A percentile compares a stretch with the other conserved stretches of the same genome.
Conservation (phyloP, 2,113 vertebrate genomes). For the Camelus bactrianus region DNA sequence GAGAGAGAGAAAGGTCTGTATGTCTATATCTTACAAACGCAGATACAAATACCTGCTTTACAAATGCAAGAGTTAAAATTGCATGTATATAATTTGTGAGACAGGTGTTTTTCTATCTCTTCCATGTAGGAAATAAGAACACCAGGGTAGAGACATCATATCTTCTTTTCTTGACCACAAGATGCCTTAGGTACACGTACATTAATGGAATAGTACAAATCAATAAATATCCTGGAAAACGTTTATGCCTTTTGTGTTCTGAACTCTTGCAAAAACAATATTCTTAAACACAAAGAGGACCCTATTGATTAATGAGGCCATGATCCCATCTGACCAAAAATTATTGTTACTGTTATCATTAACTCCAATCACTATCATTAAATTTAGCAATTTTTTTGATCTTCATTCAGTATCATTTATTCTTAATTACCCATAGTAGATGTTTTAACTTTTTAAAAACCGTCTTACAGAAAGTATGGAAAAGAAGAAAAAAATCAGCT, state of each 20-base stretch:
- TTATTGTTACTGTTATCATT: background rate
- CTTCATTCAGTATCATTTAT: too few relatives aligned
- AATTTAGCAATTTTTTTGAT: background rate
- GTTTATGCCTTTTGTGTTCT: background rate
- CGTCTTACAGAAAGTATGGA: too few relatives aligned
- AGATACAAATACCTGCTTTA: background rate
- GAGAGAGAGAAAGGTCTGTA: background rate
- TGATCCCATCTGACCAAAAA: background rate
- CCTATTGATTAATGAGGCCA: background rate
- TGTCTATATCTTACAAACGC: background rate
- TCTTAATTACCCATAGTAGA: too few relatives aligned
- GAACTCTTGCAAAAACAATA: background rate
- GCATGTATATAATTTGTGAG: background rate
- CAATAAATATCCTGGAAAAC: background rate
- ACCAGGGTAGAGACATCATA: fast-evolving
- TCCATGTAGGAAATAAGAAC: background rate
- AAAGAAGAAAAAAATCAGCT: too few relatives aligned
- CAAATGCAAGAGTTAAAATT: background rate
- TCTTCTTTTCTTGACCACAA: background rate
- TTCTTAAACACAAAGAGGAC: background rate
- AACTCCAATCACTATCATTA: background rate
- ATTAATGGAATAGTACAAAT: background rate
- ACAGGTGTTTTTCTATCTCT: background rate
- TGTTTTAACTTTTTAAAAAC: too few relatives aligned
- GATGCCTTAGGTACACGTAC: background rate